phyloP scores from a whole-genome alignment of 2,888 invertebrate genomes.

The Tiphia femorata region DNA sequence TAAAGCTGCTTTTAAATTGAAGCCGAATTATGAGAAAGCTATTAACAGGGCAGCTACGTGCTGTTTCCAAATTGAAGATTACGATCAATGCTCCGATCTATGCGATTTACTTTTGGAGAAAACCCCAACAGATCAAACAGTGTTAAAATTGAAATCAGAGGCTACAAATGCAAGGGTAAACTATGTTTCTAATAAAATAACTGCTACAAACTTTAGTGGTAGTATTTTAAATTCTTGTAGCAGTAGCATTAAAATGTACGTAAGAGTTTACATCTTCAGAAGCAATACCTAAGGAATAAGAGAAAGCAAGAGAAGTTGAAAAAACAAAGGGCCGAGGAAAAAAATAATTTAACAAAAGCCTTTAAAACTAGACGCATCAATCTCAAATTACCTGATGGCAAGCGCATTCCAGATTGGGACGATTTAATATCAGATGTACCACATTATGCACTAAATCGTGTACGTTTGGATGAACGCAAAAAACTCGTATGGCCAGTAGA shows the following conservation, averaged over 20 bases:
- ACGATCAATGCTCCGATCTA: constrained; percentile 79
- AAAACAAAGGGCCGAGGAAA: constrained; percentile 68
- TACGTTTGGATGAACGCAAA: constrained; percentile 74
- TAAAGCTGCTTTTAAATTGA: constrained; percentile 80
- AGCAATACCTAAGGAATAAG: constrained; percentile 72
- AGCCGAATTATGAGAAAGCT: constrained; percentile 84
- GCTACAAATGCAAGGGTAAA: constrained; percentile 71
- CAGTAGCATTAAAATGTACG: too few relatives aligned
- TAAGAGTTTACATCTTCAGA: too few relatives aligned
- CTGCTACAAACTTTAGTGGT: too few relatives aligned
- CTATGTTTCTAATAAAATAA: too few relatives aligned
- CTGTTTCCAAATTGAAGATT: constrained; percentile 76
- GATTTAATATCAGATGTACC: constrained; percentile 77
- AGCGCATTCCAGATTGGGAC: constrained; percentile 68
- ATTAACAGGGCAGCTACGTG: constrained; percentile 82
- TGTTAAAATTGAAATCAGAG: constrained; percentile 71
- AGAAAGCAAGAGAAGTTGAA: constrained; percentile 71
- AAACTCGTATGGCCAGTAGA: constrained; percentile 88
- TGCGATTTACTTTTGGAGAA: constrained; percentile 78
- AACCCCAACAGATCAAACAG: constrained; percentile 72
- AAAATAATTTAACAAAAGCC: constrained; percentile 67
- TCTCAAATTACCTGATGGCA: constrained; percentile 69
- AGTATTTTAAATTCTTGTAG: too few relatives aligned
- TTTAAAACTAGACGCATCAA: constrained; percentile 69
- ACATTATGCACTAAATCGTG: constrained; percentile 76